These are phyloP conservation scores for Campylorhamphus procurvoides DNA, from an alignment of 2,113 vertebrate genomes.

Conservation along the genomic window DNA sequence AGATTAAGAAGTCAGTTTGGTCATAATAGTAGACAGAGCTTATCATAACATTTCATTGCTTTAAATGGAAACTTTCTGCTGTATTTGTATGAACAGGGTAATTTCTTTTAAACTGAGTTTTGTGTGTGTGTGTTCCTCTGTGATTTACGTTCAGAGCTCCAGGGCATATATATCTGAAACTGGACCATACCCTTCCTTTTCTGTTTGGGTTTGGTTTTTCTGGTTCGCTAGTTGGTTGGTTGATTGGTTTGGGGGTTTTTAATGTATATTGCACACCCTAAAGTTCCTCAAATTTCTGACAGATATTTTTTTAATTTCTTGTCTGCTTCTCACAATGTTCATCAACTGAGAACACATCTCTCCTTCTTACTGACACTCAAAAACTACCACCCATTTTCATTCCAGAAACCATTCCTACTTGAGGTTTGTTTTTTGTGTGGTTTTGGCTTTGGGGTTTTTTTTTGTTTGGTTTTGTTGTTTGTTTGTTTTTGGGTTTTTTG, in stretches of 20 bases:
- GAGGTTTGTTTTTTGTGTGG: fast-evolving
- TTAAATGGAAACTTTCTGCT: background rate
- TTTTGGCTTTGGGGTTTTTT: background rate
- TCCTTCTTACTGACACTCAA: background rate
- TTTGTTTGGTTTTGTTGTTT: no score
- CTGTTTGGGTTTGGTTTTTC: background rate
- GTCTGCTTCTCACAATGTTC: background rate
- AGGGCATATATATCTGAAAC: background rate
- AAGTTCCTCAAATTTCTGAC: background rate
- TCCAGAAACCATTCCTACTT: background rate
- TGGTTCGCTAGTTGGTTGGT: background rate
- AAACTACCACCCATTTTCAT: background rate
- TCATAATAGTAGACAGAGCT: background rate
- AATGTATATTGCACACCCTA: background rate
- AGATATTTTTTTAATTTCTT: background rate
- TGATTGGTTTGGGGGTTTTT: background rate
- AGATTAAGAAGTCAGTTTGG: background rate
- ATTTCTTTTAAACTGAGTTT: background rate
- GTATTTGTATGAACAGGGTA: background rate
- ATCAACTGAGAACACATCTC: background rate
- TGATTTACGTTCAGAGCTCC: background rate
- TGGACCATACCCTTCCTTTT: background rate
- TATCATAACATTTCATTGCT: background rate
- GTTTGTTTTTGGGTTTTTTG: background rate
- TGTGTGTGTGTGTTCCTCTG: background rate